Base-by-base conservation (phyloP, 2,888 invertebrate species). In the Frankliniella intonsa region DNA sequence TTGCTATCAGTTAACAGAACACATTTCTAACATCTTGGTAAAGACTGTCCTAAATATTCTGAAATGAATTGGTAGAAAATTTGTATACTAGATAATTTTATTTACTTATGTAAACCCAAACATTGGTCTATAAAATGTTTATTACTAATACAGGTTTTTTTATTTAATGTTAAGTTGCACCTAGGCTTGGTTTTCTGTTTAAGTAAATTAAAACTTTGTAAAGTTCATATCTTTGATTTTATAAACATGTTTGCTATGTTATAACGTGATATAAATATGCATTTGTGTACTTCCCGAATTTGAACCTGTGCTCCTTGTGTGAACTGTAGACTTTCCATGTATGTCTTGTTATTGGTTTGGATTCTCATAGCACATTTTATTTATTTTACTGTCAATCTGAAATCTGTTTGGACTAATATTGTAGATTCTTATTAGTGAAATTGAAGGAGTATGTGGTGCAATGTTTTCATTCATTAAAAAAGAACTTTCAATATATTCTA, bases 1-100 rank as follows among this genome's bases (percentile, higher is more conserved):
- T 2, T 5, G 38, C 38, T 38, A 38, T 38, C 38, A 38, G 38
- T 38, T 2, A 38, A 38, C 38, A 38, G 38, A 38, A 38, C 2
- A 38, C 38, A 38, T 76, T 22, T 76, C 12, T 25, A 76, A 76
- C 69, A 76, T 25, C 69, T 22, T 76, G 69, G 69, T 10, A 76
- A 76, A 76, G 69, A 76, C 69, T 76, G 69, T 76, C 25, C 69
- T 19, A 19, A 55, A 19, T 55, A 55, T 55, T 55, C 19, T 19
- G 19, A 55, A 55, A 19, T 55, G 55, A 55, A 11, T 55, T 55
- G 55, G 55, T 55, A n/a, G 62, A 17, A 76, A 76, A 76, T 12
- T 12, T 76, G 69, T 76, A 76, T 76, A 76, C 69, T 76, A 76
- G 69, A 76, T 76, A 76, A 76, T 76, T 76, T 76, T 76, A 76